Base-by-base conservation (phyloP, 2,797 vertebrate genomes). In the Lagodon rhomboides region DNA sequence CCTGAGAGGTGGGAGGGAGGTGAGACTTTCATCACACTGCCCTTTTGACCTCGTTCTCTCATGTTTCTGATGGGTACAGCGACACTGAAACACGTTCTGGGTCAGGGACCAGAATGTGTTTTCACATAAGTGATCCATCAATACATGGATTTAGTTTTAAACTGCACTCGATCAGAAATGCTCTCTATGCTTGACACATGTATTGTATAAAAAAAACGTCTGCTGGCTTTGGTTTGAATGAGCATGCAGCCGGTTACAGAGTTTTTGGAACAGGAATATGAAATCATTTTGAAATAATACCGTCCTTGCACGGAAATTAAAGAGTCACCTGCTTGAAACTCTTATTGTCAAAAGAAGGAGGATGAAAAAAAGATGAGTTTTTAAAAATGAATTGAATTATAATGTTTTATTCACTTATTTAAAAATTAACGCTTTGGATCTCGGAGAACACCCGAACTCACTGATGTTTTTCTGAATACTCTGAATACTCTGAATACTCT, bases 21-120 rank as follows among this genome's bases (percentile, higher is more conserved):
- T 86, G 89, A 84, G 80, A 91, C 70, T 79, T 88, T 79, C 60
- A 77, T 51, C 82, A 85, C 54, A 18, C 49, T 50, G 43, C 53
- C 81, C 73, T 64, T 82, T 53, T 77, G 69, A 84, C 90, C 83
- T 80, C 54, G 18, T 80, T 34, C 41, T 86, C 79, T 78, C 67
- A 75, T 23, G 10, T 63, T 84, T 72, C 27, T 59, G 22, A 79
- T 81, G 53, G 70, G 67, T 56, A 12, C 65, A 49, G 74, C 61
- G 58, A 83, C 70, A 54, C n/a, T 23, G 25, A 50, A n/a, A 44
- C 55, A 58, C n/a, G 23, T 58, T 72, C 47, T 53, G 20, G 49
- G 34, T 62, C 11, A 64, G 7, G 10, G 25, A 54, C 47, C 47
- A 16, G 17, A 15, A 47, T 17, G 18, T 25, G 25, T 51, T 44